These are phyloP conservation scores for Oligia strigilis DNA, from an alignment of 2,888 invertebrate genomes.

Conservation along the genomic window DNA sequence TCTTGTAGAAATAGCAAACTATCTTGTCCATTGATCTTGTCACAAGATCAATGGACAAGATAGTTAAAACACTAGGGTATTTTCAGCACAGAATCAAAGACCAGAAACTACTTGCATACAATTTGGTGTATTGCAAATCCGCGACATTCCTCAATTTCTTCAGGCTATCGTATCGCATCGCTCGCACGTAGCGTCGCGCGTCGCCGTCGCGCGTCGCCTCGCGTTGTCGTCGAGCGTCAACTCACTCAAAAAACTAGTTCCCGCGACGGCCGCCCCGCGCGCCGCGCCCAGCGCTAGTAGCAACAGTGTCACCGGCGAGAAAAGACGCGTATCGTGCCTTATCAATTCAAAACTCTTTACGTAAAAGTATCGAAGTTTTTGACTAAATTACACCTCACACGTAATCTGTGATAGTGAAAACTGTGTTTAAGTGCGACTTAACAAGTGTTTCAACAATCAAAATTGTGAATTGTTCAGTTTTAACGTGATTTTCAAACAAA, in stretches of 20 bases:
- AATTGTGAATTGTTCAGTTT: constrained; percentile 75
- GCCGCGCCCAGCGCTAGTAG: constrained; percentile 77
- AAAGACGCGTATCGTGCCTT: constrained; percentile 60
- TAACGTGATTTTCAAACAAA: constrained; percentile 82
- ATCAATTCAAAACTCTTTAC: constrained; percentile 81
- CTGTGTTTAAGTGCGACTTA: constrained; percentile 75
- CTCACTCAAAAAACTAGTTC: constrained; percentile 66
- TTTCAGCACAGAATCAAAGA: not conserved
- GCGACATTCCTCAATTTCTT: not conserved
- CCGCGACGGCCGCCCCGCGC: constrained; percentile 64
- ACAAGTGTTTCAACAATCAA: constrained; percentile 69
- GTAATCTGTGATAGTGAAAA: constrained; percentile 79
- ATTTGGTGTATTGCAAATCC: not conserved
- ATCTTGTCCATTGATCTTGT: too few relatives aligned
- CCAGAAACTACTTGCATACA: not conserved
- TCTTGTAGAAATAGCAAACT: too few relatives aligned
- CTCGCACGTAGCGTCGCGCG: too few relatives aligned
- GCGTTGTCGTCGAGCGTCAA: constrained; percentile 7
- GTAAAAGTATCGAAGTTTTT: constrained; percentile 81
- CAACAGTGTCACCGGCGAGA: constrained; percentile 70
- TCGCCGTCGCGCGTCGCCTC: not conserved
- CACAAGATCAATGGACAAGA: not conserved
- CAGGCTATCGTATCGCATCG: constrained; percentile 16
- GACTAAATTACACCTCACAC: constrained; percentile 68
- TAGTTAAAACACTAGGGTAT: not conserved